A percentile compares a stretch with the other conserved stretches of the same genome.
phyloP scores from a whole-genome alignment of 2,113 vertebrate genomes.

The Hippoglossus stenolepis region DNA sequence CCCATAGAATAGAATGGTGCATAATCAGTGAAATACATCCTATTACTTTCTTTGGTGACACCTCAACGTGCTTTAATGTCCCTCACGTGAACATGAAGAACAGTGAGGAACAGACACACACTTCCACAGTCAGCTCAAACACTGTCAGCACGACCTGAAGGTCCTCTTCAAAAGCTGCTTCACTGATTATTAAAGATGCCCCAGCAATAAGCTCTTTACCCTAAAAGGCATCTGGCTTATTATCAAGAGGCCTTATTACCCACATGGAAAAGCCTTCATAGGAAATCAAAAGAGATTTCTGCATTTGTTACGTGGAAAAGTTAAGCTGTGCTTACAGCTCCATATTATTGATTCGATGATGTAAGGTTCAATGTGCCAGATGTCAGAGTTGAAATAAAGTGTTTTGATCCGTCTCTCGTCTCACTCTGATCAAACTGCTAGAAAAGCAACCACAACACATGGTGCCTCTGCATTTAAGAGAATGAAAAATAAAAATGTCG shows the following conservation, averaged over 20 bases:
- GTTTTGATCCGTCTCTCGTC: not conserved
- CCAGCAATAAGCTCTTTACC: not conserved
- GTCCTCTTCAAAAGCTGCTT: not conserved
- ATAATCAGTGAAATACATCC: not conserved
- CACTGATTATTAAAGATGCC: not conserved
- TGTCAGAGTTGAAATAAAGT: not conserved
- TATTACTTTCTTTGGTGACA: not conserved
- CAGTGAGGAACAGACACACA: not conserved
- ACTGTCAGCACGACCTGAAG: not conserved
- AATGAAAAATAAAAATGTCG: not conserved
- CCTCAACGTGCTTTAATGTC: not conserved
- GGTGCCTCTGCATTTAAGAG: not conserved
- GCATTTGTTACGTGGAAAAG: not conserved
- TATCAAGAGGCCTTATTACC: slow-evolving; percentile 4
- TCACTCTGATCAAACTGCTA: not conserved
- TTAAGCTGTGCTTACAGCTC: not conserved
- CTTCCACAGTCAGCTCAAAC: not conserved
- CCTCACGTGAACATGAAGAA: not conserved
- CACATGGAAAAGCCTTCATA: not conserved
- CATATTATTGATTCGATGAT: slow-evolving; percentile 10
- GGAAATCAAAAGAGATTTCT: slow-evolving; percentile 4
- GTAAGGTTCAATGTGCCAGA: not conserved
- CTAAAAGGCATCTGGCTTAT: slow-evolving; percentile 10
- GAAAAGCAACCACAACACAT: not conserved
- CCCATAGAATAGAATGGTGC: not conserved